Conservation (phyloP, 2,797 vertebrate species). For the Aulostomus chinensis region DNA sequence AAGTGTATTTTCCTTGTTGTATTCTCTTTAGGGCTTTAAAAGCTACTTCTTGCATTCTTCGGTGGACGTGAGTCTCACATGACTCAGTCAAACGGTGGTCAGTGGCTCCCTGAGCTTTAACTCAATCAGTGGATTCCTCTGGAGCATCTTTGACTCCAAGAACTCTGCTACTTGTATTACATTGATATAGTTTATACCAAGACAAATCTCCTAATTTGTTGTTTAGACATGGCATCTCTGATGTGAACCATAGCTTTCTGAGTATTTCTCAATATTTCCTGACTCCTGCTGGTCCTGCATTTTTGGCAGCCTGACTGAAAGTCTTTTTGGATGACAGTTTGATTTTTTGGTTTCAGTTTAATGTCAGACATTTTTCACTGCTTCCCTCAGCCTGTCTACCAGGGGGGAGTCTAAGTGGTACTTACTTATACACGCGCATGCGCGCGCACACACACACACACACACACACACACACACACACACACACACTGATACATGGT, state of each 20-base stretch:
- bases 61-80: not conserved
- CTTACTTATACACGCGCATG: not conserved
- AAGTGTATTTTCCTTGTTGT: too few species aligned
- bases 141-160: constrained; percentile 9
- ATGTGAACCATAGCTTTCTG: constrained; percentile 23
- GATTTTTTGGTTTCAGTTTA: constrained; percentile 57
- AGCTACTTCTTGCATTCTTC: not conserved
- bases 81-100: constrained; percentile 9
- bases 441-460: too few species aligned
- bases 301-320: constrained; percentile 36
- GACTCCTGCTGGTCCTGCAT: constrained; percentile 18
- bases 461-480: too few species aligned
- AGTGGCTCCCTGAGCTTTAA: constrained; percentile 17
- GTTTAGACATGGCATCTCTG: constrained; percentile 24
- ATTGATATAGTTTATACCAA: constrained; percentile 41
- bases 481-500: too few species aligned
- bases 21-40: too few species aligned
- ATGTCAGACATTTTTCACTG: constrained; percentile 39
- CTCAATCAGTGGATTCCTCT: constrained; percentile 19
- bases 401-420: not conserved
- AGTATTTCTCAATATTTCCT: constrained; percentile 18
- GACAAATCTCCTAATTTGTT: constrained; percentile 37
- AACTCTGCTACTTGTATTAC: constrained; percentile 19
- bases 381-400: constrained; percentile 26
- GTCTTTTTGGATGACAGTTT: constrained; percentile 29